These are phyloP conservation scores for Leptogaster cylindrica DNA, from an alignment of 2,888 invertebrate genomes.

Conservation along the genomic window DNA sequence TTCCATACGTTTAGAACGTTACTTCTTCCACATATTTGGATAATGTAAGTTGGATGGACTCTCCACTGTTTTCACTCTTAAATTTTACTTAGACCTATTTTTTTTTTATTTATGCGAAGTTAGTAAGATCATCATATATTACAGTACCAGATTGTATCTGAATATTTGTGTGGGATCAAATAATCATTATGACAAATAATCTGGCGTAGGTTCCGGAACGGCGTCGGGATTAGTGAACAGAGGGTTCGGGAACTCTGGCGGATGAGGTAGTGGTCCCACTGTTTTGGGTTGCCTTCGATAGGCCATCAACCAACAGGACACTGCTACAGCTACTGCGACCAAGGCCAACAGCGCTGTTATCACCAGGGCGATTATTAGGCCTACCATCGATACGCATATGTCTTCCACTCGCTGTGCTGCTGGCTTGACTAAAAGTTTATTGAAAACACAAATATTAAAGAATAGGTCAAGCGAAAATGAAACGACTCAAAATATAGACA, in stretches of 20 bases:
- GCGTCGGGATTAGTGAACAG: slow-evolving; percentile 84
- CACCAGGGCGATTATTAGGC: slow-evolving; percentile 89
- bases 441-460: slow-evolving; percentile 16
- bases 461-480: neutral
- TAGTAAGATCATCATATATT: slow-evolving; percentile 28
- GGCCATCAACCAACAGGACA: slow-evolving; percentile 95
- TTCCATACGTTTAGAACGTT: slow-evolving; percentile 55
- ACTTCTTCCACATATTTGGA: slow-evolving; percentile 14
- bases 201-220: slow-evolving; percentile 81
- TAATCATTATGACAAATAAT: slow-evolving; percentile 69
- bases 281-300: slow-evolving; percentile 86
- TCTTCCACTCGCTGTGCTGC: slow-evolving; percentile 71
- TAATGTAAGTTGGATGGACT: slow-evolving; percentile 40
- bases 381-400: slow-evolving; percentile 93
- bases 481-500: neutral
- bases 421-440: slow-evolving; percentile 59
- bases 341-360: slow-evolving; percentile 90
- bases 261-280: slow-evolving; percentile 90
- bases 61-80: slow-evolving; percentile 48
- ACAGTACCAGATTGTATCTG: slow-evolving; percentile 41
- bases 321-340: slow-evolving; percentile 92
- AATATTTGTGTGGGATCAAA: slow-evolving; percentile 44
- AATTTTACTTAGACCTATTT: slow-evolving; percentile 35
- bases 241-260: slow-evolving; percentile 94
- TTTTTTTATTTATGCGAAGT: slow-evolving; percentile 26